Percentiles rank a stretch among this genome's conserved stretches.
These are phyloP conservation scores for Gadopsis bispinosus DNA, from an alignment of 2,797 vertebrate genomes.

Conservation along the genomic window DNA sequence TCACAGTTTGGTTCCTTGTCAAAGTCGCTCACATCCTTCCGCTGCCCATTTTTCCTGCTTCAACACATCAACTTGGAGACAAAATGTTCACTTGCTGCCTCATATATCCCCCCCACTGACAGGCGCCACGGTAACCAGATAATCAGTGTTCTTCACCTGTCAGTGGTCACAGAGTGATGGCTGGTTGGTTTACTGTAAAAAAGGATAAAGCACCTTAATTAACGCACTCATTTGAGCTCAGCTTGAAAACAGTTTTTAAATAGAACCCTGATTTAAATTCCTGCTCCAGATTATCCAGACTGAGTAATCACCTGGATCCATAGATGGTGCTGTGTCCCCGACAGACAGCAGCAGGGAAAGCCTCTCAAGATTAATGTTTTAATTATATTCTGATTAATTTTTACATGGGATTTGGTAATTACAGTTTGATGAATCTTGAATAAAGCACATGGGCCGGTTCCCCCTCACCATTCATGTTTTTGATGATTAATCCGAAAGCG, in stretches of 20 bases:
- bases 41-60: too few relatives aligned
- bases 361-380: conserved; percentile 62
- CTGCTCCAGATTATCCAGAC: background rate
- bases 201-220: background rate
- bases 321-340: conserved; percentile 52
- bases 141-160: too few relatives aligned
- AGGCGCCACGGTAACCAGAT: too few relatives aligned
- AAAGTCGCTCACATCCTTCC: too few relatives aligned
- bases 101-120: too few relatives aligned
- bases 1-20: too few relatives aligned
- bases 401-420: conserved; percentile 55
- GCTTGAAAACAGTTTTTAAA: background rate
- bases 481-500: conserved; percentile 41
- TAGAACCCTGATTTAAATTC: background rate
- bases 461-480: conserved; percentile 36
- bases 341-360: conserved; percentile 19
- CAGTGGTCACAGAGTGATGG: too few relatives aligned
- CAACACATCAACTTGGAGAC: too few relatives aligned
- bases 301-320: conserved; percentile 24
- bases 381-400: conserved; percentile 68
- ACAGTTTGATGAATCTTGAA: conserved; percentile 66
- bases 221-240: background rate
- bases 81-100: too few relatives aligned
- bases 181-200: too few relatives aligned
- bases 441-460: conserved; percentile 45